Evolutionary conservation across 2,888 invertebrate species (phyloP), one percentile per base, ranked within the genome.

Genomic region (Ichneumoninae sp.): DNA sequence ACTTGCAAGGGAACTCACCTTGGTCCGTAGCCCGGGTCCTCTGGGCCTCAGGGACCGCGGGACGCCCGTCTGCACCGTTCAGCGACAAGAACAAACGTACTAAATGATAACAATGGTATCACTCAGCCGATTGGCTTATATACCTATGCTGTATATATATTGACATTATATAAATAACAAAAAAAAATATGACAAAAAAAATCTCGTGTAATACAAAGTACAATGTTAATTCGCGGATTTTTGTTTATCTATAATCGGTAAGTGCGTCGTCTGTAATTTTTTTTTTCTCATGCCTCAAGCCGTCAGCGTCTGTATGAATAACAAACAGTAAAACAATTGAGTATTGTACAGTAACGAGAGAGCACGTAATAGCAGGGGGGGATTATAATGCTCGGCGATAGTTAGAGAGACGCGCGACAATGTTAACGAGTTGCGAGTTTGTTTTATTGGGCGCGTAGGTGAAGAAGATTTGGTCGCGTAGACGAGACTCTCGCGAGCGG

Each of bases 1-100:
- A 76, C 44, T 83, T 65, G 81, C 85, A 77, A 83, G 84, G 81
- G 87, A 84, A 89, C 90, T 91, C 94, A 91, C 95, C 95, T 90
- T 94, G 94, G 87, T 94, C 94, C 94, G 94, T 95, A 91, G 95
- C 93, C 90, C 92, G 91, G 86, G 92, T 91, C 91, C 93, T 90
- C 92, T 93, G 90, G 90, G 91, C 92, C 89, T 90, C 90, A 88
- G 91, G 91, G 89, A 92, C 89, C 89, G 91, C 91, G 87, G 90
- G 85, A 87, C 90, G 89, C 87, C 91, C 90, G 87, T 92, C 95
- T 93, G 95, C 96, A 96, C 96, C 96, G 95, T 96, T 96, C 95
- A 97, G 96, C 95, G 96, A 96, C 96, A 95, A 95, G 95, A 96
- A 96, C 94, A 96, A 95, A 95, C 95, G 95, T 95, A 96, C 96